Evolutionary conservation across 2,888 invertebrate genomes (phyloP), one percentile per base, ranked within the genome.

Genomic region (Acleris holmiana): DNA sequence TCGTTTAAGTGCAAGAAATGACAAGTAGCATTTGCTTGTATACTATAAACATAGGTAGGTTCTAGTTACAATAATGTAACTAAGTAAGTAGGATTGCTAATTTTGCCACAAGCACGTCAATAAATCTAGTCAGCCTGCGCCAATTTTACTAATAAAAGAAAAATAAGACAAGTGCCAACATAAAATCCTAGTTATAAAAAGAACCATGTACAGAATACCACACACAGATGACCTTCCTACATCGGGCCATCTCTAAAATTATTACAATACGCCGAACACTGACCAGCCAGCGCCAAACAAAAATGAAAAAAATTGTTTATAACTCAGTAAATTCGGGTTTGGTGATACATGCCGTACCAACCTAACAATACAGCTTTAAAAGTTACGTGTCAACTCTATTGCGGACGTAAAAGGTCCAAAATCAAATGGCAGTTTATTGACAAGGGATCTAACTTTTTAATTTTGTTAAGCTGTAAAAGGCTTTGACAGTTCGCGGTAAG

Each of bases 401-500:
- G 0, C 1, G 0, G 15, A 0, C 5, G 0, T 0, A n/a, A 76
- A 82, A 63, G 69, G 75, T 68, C 67, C 2, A 72, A 62, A 75
- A 57, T 81, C 2, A 66, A 1, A 0, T 67, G 18, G 5, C 4
- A 23, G 13, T 2, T 17, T 8, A 5, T 67, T 69, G 48, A 15
- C 15, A 1, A 53, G 8, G 7, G 18, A 69, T 67, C 71, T 69
- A 63, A 47, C 17, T 21, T 53, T 51, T 60, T 69, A 69, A 73
- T 35, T 62, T 77, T 71, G 80, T 78, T 73, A 73, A 71, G 76
- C 67, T 76, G 75, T 86, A 84, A 89, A 85, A 83, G 83, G 75
- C 84, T 90, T 84, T 87, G 91, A 91, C 91, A 91, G 91, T 91
- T 91, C 91, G 88, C 80, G 80, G 90, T 91, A 90, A 84, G 83